phyloP scores from a whole-genome alignment of 2,797 vertebrate species.

The Tragelaphus oryx region DNA sequence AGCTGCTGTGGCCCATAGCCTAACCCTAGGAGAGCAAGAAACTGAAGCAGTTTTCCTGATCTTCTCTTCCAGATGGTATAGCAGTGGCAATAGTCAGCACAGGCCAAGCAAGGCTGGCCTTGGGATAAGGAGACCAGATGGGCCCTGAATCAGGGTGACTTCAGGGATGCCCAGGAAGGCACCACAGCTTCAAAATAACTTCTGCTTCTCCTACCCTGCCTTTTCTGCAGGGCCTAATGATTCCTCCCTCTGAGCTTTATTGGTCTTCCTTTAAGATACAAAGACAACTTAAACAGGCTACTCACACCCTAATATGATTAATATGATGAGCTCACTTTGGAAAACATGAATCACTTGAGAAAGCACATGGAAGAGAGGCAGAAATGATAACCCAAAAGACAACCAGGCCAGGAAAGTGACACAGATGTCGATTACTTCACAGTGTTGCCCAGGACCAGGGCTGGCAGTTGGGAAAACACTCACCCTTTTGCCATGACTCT shows the following conservation, averaged over 20 bases:
- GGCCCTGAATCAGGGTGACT: neutral
- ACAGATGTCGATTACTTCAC: neutral
- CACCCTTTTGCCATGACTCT: neutral
- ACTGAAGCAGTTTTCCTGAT: neutral
- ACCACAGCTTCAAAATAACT: neutral
- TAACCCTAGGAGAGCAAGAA: neutral
- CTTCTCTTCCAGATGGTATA: neutral
- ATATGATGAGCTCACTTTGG: neutral
- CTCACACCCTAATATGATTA: neutral
- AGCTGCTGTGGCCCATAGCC: neutral
- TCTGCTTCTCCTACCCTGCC: neutral
- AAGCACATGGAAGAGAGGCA: neutral
- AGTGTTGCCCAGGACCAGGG: neutral
- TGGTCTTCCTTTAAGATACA: neutral
- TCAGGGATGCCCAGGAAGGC: neutral
- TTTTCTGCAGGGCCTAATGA: neutral
- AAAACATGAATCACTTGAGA: neutral
- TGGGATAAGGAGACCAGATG: neutral
- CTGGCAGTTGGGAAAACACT: neutral
- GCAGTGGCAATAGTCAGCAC: neutral
- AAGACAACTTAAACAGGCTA: neutral
- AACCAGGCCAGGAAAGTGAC: neutral
- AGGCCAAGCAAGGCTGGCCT: neutral
- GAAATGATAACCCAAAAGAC: neutral
- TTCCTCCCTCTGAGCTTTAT: neutral